Conservation (phyloP, 2,797 vertebrate species). For the Hyperoplus lanceolatus region DNA sequence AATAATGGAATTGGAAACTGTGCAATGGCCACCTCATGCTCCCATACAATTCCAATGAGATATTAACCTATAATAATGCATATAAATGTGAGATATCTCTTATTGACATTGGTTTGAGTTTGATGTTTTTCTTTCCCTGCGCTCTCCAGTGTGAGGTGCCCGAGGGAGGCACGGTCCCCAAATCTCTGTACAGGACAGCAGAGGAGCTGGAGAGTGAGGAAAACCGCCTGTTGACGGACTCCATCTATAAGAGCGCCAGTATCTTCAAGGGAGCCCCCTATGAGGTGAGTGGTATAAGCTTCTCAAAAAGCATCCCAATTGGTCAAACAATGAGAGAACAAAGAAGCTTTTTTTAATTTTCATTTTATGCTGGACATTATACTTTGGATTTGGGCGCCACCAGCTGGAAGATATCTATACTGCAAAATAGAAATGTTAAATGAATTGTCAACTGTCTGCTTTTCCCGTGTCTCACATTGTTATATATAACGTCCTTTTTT, state of each 20-base stretch:
- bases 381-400: constrained; percentile 55
- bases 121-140: not conserved
- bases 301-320: no score
- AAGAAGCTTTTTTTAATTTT: not conserved
- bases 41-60: not conserved
- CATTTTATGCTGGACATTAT: not conserved
- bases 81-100: not conserved
- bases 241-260: constrained; percentile 95
- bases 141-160: constrained; percentile 91
- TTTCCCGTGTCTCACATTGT: constrained; percentile 12
- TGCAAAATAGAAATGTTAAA: constrained; percentile 8
- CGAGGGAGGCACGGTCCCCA: constrained; percentile 94
- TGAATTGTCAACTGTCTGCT: constrained; percentile 3
- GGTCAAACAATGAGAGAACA: no score
- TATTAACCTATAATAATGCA: no score
- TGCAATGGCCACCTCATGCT: not conserved
- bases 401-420: constrained; percentile 51
- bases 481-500: not conserved
- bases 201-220: constrained; percentile 94
- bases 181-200: constrained; percentile 92
- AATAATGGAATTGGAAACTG: not conserved
- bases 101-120: not conserved
- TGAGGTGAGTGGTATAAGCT: constrained; percentile 85
- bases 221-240: constrained; percentile 91
- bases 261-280: constrained; percentile 95